Evolutionary conservation across 1,140 invertebrate species (phyloP).

Genomic region (Drosophila nigromelanica): DNA sequence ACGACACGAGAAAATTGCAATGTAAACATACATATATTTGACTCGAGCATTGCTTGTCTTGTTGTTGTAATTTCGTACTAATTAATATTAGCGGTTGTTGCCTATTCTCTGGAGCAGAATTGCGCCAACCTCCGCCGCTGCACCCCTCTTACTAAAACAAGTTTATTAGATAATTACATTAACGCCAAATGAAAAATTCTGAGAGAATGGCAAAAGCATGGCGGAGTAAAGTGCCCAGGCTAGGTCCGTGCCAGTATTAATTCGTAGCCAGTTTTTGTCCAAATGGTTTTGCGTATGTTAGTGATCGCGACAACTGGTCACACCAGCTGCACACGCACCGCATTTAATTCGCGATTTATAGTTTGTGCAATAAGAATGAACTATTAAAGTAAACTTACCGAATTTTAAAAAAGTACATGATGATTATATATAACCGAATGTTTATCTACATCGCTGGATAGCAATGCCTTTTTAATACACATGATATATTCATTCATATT

Average conservation of each 20-base stretch:
- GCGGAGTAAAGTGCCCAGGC: background rate
- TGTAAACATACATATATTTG: conserved; percentile 43
- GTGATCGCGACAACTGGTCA: background rate
- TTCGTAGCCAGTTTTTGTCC: background rate
- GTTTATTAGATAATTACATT: conserved; percentile 78
- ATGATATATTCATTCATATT: too few species aligned
- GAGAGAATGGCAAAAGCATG: background rate
- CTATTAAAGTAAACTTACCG: too few species aligned
- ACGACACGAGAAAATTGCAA: conserved; percentile 35
- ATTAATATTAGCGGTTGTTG: conserved; percentile 76
- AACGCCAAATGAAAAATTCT: conserved; percentile 55
- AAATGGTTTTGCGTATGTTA: conserved; percentile 1
- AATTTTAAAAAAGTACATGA: too few species aligned
- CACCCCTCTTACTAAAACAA: conserved; percentile 38
- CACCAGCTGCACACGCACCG: background rate
- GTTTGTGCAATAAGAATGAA: too few species aligned
- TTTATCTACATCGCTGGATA: too few species aligned
- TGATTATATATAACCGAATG: too few species aligned
- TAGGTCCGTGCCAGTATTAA: background rate
- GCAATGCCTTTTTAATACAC: too few species aligned
- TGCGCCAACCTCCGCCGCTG: conserved; percentile 35
- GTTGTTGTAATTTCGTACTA: conserved; percentile 41
- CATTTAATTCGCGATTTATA: background rate
- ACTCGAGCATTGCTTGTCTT: conserved; percentile 30
- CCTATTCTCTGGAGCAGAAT: conserved; percentile 48